phyloP scores from a whole-genome alignment of 92 coral and sea anemone species.

The Porites evermanni region DNA sequence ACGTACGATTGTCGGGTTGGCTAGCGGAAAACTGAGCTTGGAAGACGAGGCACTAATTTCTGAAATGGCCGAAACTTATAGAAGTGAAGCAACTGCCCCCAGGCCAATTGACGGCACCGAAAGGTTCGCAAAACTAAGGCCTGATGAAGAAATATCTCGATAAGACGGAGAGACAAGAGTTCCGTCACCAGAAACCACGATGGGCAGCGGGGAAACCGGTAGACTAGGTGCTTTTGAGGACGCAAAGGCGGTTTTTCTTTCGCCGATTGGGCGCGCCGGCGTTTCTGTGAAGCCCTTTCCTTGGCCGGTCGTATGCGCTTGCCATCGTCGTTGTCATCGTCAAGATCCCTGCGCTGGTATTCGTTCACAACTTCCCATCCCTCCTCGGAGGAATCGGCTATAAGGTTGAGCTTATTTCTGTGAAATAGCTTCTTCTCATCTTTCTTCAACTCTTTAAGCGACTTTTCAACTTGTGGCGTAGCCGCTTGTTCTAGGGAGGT shows the following conservation, averaged over 20 bases:
- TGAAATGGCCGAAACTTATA: too few relatives aligned
- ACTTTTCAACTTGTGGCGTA: too few relatives aligned
- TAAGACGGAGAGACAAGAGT: not conserved
- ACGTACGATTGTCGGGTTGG: too few relatives aligned
- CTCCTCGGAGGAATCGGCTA: not conserved
- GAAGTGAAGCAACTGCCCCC: too few relatives aligned
- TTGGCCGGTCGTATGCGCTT: constrained; percentile 1
- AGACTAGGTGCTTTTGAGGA: too few relatives aligned
- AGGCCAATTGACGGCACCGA: too few relatives aligned
- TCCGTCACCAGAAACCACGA: not conserved
- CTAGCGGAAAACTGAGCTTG: too few relatives aligned
- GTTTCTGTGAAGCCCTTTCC: not conserved
- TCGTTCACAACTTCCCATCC: constrained; percentile 6
- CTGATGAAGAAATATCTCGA: not conserved
- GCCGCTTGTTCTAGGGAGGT: not conserved
- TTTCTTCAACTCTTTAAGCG: too few relatives aligned
- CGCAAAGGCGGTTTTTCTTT: not conserved
- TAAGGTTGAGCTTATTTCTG: not conserved
- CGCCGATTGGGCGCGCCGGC: not conserved
- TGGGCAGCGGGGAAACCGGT: too few relatives aligned
- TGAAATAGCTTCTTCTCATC: not conserved
- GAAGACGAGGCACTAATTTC: too few relatives aligned
- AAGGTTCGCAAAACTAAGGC: too few relatives aligned
- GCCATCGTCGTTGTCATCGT: not conserved
- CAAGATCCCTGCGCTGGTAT: not conserved